Conservation (phyloP, 2,113 vertebrate species). For the Sphaerodactylus townsendi region DNA sequence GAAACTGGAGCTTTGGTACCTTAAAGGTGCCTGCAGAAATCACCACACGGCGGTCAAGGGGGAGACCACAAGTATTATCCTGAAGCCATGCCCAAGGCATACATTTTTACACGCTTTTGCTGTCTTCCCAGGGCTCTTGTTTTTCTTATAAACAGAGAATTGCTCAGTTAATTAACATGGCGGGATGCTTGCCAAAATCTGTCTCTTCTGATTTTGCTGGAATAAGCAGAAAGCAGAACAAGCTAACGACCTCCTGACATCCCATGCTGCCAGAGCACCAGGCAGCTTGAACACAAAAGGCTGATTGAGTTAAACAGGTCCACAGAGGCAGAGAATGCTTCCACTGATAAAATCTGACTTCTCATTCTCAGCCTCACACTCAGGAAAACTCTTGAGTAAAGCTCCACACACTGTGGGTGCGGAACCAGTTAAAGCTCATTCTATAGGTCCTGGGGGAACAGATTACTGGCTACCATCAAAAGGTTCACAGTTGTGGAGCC, state of each 20-base stretch:
- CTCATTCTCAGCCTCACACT: not conserved
- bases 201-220: not conserved
- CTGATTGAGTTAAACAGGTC: not conserved
- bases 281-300: not conserved
- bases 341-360: not conserved
- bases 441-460: not conserved
- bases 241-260: not conserved
- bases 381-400: not conserved
- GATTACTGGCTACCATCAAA: not conserved
- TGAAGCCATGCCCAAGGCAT: not conserved
- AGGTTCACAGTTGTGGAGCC: not conserved
- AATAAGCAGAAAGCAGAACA: not conserved
- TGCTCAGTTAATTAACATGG: not conserved
- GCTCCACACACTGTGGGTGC: not conserved
- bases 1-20: not conserved
- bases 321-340: not conserved
- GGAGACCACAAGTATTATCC: not conserved
- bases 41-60: not conserved
- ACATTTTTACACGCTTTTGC: not conserved
- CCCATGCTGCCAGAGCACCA: not conserved
- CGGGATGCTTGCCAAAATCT: not conserved
- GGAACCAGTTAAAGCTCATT: not conserved
- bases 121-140: too few species aligned
- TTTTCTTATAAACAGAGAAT: not conserved
- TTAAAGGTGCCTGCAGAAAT: not conserved